Conservation (phyloP, 1,140 invertebrate species). For the Nephila pilipes region DNA sequence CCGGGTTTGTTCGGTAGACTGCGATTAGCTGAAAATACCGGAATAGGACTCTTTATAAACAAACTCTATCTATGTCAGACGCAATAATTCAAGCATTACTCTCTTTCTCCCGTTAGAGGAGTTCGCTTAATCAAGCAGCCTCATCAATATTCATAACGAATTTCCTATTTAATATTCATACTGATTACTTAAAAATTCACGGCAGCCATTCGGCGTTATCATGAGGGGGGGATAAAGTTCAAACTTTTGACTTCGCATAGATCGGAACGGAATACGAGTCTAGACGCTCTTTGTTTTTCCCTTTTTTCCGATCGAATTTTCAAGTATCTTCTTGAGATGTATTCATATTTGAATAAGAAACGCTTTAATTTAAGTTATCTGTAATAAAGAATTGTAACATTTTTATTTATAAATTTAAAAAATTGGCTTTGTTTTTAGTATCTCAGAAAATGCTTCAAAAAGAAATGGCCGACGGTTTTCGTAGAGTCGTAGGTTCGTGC, state of each 20-base stretch:
- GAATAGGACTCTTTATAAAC: neutral
- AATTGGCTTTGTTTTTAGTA: too few species aligned
- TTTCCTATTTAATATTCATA: neutral
- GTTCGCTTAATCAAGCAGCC: neutral
- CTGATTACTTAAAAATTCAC: neutral
- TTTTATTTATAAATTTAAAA: too few species aligned
- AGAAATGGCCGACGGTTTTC: too few species aligned
- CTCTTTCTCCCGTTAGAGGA: neutral
- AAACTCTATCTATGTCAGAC: neutral
- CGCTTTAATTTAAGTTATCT: too few species aligned
- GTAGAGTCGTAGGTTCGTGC: too few species aligned
- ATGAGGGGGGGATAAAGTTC: neutral
- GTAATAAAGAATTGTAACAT: too few species aligned
- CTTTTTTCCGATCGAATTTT: neutral
- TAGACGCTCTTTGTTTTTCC: neutral
- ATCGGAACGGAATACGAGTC: neutral
- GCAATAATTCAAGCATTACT: neutral
- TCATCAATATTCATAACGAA: constrained; percentile 14
- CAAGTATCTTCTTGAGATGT: too few species aligned
- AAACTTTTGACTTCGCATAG: neutral
- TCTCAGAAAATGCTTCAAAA: too few species aligned
- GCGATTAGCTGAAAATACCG: neutral
- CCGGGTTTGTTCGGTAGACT: too few species aligned
- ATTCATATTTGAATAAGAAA: too few species aligned
- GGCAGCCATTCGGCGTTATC: neutral